Base-by-base conservation (phyloP, 1,140 invertebrate species). In the Tetraneura akinire region DNA sequence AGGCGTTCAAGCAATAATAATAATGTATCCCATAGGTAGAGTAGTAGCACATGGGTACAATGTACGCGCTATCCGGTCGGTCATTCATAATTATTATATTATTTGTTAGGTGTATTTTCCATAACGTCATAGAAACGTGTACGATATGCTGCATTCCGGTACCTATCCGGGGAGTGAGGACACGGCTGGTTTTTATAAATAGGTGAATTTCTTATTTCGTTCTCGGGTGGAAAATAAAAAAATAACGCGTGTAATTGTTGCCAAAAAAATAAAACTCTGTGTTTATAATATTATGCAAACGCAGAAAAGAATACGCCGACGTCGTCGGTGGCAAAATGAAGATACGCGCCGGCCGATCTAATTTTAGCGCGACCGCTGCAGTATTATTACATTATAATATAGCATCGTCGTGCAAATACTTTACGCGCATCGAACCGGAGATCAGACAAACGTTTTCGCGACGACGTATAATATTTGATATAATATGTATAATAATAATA, bases 181-280 rank as follows among this genome's bases (percentile, higher is more conserved):
- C 64, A n/a, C 64, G 32, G 64, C n/a, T 21, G 1, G 21, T 11
- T 62, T 78, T 78, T 78, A 57, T 60, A 76, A 76, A 76, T 76
- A 76, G 53, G 73, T 76, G 51, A 60, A 57, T 16, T 51, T 42
- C 60, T 45, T 26, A 49, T 21, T 5, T 3, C 16, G 4, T 13
- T 21, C 49, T 2, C 51, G n/a, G 71, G 6, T 11, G 51, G 53
- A n/a, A 37, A 78, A 60, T 11, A 60, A 78, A 78, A 74, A 55
- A 53, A 11, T 42, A 76, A 76, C 26, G n/a, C 10, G 8, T n/a
- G 29, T 57, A 21, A 62, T 60, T 78, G 74, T 60, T 78, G 74
- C 74, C 74, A 78, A 57, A 53, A 76, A 37, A 9, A 71, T 71
- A 51, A 71, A 26, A 37, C 8, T 53, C n/a, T 18, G 18, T 53